These are phyloP conservation scores for Epirrhoe tristata DNA, from an alignment of 2,888 invertebrate species.

Conservation along the genomic window DNA sequence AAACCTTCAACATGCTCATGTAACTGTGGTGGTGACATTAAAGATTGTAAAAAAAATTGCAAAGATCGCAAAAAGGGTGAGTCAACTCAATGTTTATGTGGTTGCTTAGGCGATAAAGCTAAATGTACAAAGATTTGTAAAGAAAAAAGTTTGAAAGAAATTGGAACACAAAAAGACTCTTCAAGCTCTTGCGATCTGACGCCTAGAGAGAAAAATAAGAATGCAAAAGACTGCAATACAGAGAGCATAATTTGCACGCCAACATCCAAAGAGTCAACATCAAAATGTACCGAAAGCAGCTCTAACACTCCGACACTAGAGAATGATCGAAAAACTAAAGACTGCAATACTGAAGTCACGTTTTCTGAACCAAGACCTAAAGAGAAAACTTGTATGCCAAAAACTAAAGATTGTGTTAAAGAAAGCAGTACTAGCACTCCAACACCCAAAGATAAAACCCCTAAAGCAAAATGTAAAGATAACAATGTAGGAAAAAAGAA, in stretches of 20 bases:
- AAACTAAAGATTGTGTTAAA: neutral
- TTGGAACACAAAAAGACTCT: constrained; percentile 48
- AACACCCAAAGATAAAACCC: neutral
- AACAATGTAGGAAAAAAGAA: constrained; percentile 1
- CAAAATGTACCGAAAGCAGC: neutral
- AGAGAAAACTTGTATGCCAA: neutral
- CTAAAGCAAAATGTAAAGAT: constrained; percentile 1
- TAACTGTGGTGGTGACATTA: constrained; percentile 11
- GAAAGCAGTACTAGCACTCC: neutral
- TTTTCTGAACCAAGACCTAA: neutral
- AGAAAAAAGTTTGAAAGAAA: constrained; percentile 28
- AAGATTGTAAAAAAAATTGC: constrained; percentile 14
- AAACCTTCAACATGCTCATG: constrained; percentile 4
- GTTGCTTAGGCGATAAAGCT: constrained; percentile 25
- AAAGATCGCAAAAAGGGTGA: constrained; percentile 7
- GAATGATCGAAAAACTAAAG: neutral
- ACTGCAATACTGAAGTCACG: neutral
- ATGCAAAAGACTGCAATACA: neutral
- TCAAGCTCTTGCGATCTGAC: neutral
- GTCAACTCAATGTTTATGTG: constrained; percentile 28
- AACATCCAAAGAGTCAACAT: neutral
- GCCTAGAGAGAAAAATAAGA: no score
- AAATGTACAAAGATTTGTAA: constrained; percentile 18
- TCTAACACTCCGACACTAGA: constrained; percentile 9
- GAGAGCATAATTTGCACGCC: neutral